These are phyloP conservation scores for Gonatopus flavifemur DNA, from an alignment of 1,140 invertebrate species.

Conservation along the genomic window DNA sequence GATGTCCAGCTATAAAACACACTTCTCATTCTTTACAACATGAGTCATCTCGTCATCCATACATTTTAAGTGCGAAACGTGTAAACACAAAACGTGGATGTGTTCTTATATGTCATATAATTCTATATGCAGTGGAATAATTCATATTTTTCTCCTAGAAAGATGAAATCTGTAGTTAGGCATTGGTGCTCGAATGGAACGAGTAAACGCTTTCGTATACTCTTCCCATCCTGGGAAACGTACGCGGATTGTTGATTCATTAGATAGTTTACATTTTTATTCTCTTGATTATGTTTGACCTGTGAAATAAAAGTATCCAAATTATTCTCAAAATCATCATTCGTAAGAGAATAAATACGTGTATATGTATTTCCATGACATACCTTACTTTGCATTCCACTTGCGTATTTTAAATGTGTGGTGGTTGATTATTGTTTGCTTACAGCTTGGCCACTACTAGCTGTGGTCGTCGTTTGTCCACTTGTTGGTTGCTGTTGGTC, in stretches of 20 bases:
- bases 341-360: not conserved
- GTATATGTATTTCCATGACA: conserved; percentile 4
- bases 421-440: conserved; percentile 50
- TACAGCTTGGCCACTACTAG: conserved; percentile 44
- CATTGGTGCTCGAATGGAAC: conserved; percentile 19
- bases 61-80: conserved; percentile 12
- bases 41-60: too few species aligned
- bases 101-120: too few species aligned
- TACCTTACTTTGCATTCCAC: conserved; percentile 48
- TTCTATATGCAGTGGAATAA: conserved; percentile 12
- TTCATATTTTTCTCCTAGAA: conserved; percentile 19
- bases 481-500: conserved; percentile 43
- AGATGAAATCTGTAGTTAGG: conserved; percentile 21
- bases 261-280: conserved; percentile 23
- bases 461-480: conserved; percentile 39
- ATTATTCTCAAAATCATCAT: not conserved
- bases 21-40: too few species aligned
- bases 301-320: conserved; percentile 23
- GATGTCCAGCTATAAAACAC: too few species aligned
- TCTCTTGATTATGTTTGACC: conserved; percentile 25
- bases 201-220: conserved; percentile 24
- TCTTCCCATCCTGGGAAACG: conserved; percentile 31
- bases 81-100: conserved; percentile 17
- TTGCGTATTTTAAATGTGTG: conserved; percentile 34
- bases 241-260: conserved; percentile 24